Evolutionary conservation across 2,113 vertebrate species (phyloP), one percentile per base, ranked within the genome.

Genomic region (Sphaerodactylus townsendi): DNA sequence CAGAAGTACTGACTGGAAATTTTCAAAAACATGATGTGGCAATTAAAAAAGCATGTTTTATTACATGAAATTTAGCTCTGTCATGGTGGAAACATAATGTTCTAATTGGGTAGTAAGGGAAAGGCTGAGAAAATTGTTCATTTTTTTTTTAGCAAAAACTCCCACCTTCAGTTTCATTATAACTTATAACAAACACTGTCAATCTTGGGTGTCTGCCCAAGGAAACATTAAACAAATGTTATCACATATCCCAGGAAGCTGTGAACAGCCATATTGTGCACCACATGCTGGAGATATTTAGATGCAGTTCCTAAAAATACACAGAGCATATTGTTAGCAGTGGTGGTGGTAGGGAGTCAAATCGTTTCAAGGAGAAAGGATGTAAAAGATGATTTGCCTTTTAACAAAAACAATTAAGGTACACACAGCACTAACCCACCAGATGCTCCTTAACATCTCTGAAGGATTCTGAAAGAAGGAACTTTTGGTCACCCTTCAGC

Each of bases 201-300:
- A 82, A 37, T 69, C 56, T 85, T 87, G 79, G 39, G 50, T 86
- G 23, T 8, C 33, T 89, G 84, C 86, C 86, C 70, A 76, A 82
- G 85, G 89, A 92, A 87, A 77, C 10, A 65, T 91, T 78, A 89
- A 74, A 86, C 89, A 90, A 92, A 85, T 76, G 37, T 84, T 90
- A 28, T 81, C 59, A 73, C 15, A 35, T 87, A 86, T 84, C 88
- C 69, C 77, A 89, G 64, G 37, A 89, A 53, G 79, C 5, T 65
- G 88, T 50, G 90, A 90, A 90, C 64, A 82, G 50, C 35, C 41
- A 71, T 64, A 28, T 77, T 41, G 85, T 56, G 19, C 78, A 59
- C 73, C 85, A 87, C 79, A 77, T 73, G 71, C 69, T 64, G 81
- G 72, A 86, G 87, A 71, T 86, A 90, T 87, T 88, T 85, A 82